These are phyloP conservation scores for Fragariocoptes setiger DNA, from an alignment of 1,140 invertebrate genomes.

Conservation along the genomic window DNA sequence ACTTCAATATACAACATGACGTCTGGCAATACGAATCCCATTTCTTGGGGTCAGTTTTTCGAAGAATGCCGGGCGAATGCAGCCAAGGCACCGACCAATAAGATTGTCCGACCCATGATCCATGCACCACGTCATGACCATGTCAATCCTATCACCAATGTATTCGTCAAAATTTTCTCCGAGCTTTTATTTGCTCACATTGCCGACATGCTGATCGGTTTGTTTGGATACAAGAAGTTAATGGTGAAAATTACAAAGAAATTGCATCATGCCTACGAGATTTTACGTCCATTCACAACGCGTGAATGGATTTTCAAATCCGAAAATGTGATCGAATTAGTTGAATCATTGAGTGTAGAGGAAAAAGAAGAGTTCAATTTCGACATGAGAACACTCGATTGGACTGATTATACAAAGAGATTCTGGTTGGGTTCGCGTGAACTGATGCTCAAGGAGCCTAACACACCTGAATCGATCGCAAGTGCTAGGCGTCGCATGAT, in stretches of 20 bases:
- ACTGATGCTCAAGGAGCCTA: slow-evolving; percentile 43
- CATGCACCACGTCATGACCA: not conserved
- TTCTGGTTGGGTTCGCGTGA: slow-evolving; percentile 38
- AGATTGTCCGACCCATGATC: not conserved
- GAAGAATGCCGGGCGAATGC: slow-evolving; percentile 1
- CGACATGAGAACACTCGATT: slow-evolving; percentile 31
- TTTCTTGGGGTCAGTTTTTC: slow-evolving; percentile 4
- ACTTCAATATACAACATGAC: slow-evolving; percentile 4
- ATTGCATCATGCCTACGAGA: slow-evolving; percentile 35
- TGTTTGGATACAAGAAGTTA: no score
- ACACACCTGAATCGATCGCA: slow-evolving; percentile 39
- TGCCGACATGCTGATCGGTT: no score
- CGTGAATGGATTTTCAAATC: slow-evolving; percentile 50
- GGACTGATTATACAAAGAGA: slow-evolving; percentile 31
- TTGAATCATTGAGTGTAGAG: no score
- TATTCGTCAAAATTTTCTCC: not conserved
- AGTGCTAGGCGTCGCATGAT: no score
- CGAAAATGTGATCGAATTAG: slow-evolving; percentile 30
- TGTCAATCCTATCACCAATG: not conserved
- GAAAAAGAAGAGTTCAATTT: no score
- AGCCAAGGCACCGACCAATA: not conserved
- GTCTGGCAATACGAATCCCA: slow-evolving; percentile 4
- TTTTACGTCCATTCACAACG: slow-evolving; percentile 37
- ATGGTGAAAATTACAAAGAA: no score
- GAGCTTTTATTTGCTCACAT: slow-evolving; percentile 3